Evolutionary conservation across 2,888 invertebrate genomes (phyloP), one percentile per base, ranked within the genome.

Genomic region (Erannis defoliaria): DNA sequence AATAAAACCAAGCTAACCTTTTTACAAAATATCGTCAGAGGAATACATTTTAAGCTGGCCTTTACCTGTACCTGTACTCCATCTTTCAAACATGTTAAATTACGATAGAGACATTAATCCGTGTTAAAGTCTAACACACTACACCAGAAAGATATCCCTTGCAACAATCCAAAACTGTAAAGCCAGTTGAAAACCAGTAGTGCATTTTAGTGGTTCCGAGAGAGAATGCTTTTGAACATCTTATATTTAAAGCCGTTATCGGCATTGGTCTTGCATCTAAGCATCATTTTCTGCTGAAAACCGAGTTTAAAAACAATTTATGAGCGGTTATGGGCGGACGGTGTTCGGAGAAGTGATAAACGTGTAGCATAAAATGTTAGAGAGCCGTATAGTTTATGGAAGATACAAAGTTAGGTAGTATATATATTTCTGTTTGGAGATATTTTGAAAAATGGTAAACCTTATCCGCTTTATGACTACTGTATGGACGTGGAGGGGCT

Each of bases 301-400:
- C 37, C 1, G 18, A 45, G 43, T 61, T 55, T 55, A 37, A 61
- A 50, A 55, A 55, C 49, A 38, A 45, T 55, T 55, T 61, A 55
- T 37, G 55, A 21, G 37, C 43, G 19, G 21, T 55, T 45, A 37
- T 16, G 42, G 48, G 9, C 48, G 19, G 37, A 21, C n/a, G 43
- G 33, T 18, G 21, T 29, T 31, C 16, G 38, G 10, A 40, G 10
- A 40, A 42, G 29, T 51, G 51, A 40, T 51, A 51, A 31, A 51
- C 23, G 26, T 37, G 31, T 2, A 29, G 18, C 14, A n/a, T 38
- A 51, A 51, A 40, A 42, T 51, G 6, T 31, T 19, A 40, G 40
- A 31, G 40, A 38, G 10, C 10, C 26, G 6, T 33, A 19, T 33
- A 46, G 46, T 31, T 46, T 33, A 19, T 33, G 31, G 18, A 18